phyloP scores from a whole-genome alignment of 2,888 invertebrate species.

The Cephus pygmeus region DNA sequence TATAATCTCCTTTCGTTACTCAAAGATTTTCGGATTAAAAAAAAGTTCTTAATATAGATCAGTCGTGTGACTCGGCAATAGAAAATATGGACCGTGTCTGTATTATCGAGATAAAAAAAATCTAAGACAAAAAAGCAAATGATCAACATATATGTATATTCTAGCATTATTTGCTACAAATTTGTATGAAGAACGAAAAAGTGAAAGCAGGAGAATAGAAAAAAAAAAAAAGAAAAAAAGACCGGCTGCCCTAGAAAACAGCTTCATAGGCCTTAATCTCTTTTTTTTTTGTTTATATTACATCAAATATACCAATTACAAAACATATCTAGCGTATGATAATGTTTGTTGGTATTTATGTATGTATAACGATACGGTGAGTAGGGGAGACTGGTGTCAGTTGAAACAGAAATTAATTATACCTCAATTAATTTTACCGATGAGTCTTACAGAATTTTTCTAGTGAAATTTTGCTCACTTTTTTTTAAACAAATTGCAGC shows the following conservation, averaged over 20 bases:
- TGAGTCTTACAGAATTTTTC: no score
- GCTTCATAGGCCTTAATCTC: conserved; percentile 24
- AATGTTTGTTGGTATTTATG: neutral
- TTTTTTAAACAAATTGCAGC: no score
- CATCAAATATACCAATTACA: neutral
- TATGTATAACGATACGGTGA: neutral
- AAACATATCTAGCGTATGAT: neutral
- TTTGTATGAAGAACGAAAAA: neutral
- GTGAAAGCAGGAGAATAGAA: neutral
- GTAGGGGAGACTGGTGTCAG: neutral
- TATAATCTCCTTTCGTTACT: neutral
- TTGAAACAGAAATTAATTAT: no score
- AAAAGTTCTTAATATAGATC: conserved; percentile 39
- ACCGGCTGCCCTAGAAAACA: conserved; percentile 18
- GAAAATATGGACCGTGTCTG: neutral
- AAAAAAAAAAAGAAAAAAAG: neutral
- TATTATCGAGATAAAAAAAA: neutral
- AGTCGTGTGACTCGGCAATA: conserved; percentile 29
- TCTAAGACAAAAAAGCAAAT: neutral
- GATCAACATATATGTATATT: neutral
- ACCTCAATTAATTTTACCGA: no score
- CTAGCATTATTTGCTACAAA: neutral
- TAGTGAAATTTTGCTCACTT: no score
- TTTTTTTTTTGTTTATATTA: conserved; percentile 20
- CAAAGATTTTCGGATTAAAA: neutral